phyloP scores from a whole-genome alignment of 2,888 invertebrate genomes.

The Camponotus fellah region DNA sequence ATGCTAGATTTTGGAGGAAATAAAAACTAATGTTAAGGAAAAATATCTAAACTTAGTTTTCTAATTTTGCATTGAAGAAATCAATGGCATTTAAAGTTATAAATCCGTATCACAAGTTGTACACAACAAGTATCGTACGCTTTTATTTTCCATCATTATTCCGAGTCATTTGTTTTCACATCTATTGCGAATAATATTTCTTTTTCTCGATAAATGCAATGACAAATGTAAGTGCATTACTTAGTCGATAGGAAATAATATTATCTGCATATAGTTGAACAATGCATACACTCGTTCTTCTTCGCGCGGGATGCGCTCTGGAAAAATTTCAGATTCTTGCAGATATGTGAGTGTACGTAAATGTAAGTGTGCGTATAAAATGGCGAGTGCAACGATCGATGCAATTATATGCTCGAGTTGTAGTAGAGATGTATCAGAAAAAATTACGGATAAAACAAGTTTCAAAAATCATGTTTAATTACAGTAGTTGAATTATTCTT shows the following conservation, averaged over 20 bases:
- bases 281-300: not conserved
- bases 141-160: not conserved
- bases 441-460: not conserved
- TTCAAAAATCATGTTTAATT: constrained; percentile 8
- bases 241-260: constrained; percentile 1
- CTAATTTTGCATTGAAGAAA: not conserved
- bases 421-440: constrained; percentile 17
- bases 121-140: not conserved
- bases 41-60: not conserved
- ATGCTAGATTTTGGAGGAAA: not conserved
- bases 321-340: constrained; percentile 22
- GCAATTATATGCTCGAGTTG: constrained; percentile 41
- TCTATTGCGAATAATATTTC: not conserved
- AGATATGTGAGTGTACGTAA: not conserved
- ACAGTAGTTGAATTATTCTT: not conserved
- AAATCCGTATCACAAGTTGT: not conserved
- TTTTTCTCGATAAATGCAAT: constrained; percentile 18
- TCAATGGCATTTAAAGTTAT: not conserved
- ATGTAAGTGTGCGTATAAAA: not conserved
- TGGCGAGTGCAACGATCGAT: constrained; percentile 24
- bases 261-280: constrained; percentile 2
- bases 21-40: not conserved
- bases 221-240: constrained; percentile 20
- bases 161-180: constrained; percentile 10
- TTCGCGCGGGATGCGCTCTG: not conserved